Evolutionary conservation across 92 coral and sea anemone species (phyloP).

Genomic region (Parazoanthus swiftii): DNA sequence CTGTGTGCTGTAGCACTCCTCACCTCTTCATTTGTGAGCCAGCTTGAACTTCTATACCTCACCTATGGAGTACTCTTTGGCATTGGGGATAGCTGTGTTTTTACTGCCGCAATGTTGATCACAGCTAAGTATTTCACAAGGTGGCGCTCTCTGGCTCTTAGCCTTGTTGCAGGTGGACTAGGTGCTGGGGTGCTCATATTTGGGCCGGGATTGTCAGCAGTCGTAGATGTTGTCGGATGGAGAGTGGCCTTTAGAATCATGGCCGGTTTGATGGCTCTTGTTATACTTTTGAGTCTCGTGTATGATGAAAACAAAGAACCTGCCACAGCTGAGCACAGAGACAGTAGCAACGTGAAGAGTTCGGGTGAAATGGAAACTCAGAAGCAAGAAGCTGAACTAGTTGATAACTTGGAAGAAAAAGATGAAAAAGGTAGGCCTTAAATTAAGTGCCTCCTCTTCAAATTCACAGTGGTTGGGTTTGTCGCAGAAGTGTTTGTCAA

Average conservation of each 20-base stretch:
- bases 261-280: constrained; percentile 7
- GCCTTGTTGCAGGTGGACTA: constrained; percentile 19
- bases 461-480: too few species aligned
- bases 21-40: constrained; percentile 12
- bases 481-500: too few species aligned
- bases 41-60: constrained; percentile 25
- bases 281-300: neutral
- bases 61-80: constrained; percentile 25
- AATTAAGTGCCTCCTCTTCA: too few species aligned
- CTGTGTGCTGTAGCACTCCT: constrained; percentile 1
- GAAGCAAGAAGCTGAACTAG: too few species aligned
- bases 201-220: neutral
- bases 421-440: too few species aligned
- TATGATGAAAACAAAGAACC: constrained; percentile 16
- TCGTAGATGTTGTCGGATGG: constrained; percentile 1
- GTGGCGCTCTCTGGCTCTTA: constrained; percentile 17
- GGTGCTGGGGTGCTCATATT: constrained; percentile 26
- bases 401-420: too few species aligned
- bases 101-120: constrained; percentile 15
- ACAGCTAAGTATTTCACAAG: constrained; percentile 21
- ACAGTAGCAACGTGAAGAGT: neutral
- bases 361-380: neutral
- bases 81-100: constrained; percentile 5
- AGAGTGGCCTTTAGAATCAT: constrained; percentile 16
- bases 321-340: neutral